Evolutionary conservation across 2,888 invertebrate genomes (phyloP).

Genomic region (Colletes collaris): DNA sequence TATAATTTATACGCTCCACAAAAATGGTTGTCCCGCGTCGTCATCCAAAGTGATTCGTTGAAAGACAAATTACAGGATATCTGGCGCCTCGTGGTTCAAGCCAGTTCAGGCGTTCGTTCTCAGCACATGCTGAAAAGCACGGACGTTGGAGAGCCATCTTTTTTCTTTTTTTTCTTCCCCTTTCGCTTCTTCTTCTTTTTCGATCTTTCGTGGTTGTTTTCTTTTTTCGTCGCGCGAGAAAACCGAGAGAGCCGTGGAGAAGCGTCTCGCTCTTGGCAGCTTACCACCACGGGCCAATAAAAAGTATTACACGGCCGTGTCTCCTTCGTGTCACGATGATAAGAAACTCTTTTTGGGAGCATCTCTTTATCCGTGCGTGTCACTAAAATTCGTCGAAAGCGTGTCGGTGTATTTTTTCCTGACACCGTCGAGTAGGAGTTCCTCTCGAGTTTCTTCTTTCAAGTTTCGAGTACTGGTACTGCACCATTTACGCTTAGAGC

Average conservation of each 20-base stretch:
- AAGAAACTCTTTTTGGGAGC: constrained; percentile 53
- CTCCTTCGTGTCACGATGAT: constrained; percentile 51
- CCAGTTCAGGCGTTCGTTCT: constrained; percentile 32
- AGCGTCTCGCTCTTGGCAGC: constrained; percentile 25
- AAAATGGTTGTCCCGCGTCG: constrained; percentile 33
- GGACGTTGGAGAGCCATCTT: background rate
- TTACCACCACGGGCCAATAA: constrained; percentile 53
- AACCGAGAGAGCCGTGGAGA: constrained; percentile 26
- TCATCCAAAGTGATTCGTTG: constrained; percentile 55
- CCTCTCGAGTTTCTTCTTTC: background rate
- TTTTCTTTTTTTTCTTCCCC: constrained; percentile 19
- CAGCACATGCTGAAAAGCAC: constrained; percentile 53
- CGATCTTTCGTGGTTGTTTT: background rate
- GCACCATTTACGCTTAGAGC: background rate
- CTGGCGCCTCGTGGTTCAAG: constrained; percentile 50
- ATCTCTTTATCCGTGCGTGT: constrained; percentile 52
- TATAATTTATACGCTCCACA: constrained; percentile 42
- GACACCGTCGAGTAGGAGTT: constrained; percentile 31
- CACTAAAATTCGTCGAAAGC: constrained; percentile 49
- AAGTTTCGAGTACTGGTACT: background rate
- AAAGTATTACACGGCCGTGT: constrained; percentile 53
- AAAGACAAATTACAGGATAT: constrained; percentile 67
- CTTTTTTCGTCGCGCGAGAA: constrained; percentile 18
- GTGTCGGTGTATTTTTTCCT: constrained; percentile 47
- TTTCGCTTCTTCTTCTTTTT: constrained; percentile 2